A percentile compares a stretch with the other conserved stretches of the same genome.
Conservation (phyloP, 2,113 vertebrate genomes). For the Silurus asotus region DNA sequence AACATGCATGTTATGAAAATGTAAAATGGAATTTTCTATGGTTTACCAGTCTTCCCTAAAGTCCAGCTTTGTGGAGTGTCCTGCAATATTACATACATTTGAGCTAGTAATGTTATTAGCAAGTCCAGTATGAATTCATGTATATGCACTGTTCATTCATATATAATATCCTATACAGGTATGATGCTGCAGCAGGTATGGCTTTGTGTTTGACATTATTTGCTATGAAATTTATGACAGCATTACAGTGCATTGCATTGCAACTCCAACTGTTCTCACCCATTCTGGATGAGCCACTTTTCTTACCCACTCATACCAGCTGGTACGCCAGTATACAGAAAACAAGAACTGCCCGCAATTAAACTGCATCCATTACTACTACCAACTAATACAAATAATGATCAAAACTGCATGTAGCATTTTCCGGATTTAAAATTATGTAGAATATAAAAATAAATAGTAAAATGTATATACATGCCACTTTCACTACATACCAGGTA, state of each 20-base stretch:
- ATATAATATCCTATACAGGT: neutral
- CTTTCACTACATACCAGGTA: too few relatives aligned
- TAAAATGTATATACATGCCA: too few relatives aligned
- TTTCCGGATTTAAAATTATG: too few relatives aligned
- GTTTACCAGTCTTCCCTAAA: neutral
- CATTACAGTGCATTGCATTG: constrained; percentile 9
- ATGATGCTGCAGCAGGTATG: neutral
- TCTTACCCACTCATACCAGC: constrained; percentile 32
- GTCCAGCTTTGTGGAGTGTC: neutral
- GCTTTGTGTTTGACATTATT: neutral
- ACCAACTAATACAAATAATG: neutral
- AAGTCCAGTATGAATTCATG: neutral
- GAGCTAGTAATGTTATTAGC: too few relatives aligned
- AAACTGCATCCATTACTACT: neutral
- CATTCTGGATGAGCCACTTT: constrained; percentile 15
- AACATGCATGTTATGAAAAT: neutral
- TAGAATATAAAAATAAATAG: too few relatives aligned
- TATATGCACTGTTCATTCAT: neutral
- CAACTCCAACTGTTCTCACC: constrained; percentile 27
- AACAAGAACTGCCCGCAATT: neutral
- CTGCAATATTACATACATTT: neutral
- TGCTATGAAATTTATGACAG: neutral
- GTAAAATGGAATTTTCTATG: neutral
- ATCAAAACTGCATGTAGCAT: neutral
- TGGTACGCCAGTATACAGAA: constrained; percentile 10